phyloP scores from a whole-genome alignment of 2,113 vertebrate genomes.

The Oncorhynchus kisutch region DNA sequence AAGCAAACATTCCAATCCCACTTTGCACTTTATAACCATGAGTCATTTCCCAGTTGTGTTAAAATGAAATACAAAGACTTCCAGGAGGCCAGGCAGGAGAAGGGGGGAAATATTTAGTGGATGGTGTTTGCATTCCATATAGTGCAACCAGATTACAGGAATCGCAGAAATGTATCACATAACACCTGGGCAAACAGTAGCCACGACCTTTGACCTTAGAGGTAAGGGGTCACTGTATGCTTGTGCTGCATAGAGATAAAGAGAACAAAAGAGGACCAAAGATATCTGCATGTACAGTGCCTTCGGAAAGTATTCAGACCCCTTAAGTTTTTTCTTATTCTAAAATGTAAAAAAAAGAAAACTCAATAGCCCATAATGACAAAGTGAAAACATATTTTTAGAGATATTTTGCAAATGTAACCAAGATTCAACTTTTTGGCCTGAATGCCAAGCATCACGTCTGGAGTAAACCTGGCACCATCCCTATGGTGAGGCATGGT shows the following conservation, averaged over 20 bases:
- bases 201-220: slow-evolving; percentile 28
- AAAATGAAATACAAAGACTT: slow-evolving; percentile 30
- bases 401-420: too few species aligned
- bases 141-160: slow-evolving; percentile 22
- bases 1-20: slow-evolving; percentile 41
- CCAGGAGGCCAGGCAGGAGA: slow-evolving; percentile 19
- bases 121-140: slow-evolving; percentile 31
- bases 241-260: neutral
- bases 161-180: slow-evolving; percentile 9
- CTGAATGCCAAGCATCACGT: too few species aligned
- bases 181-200: slow-evolving; percentile 43
- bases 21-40: slow-evolving; percentile 25
- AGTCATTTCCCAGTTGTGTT: slow-evolving; percentile 56
- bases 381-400: too few species aligned
- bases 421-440: too few species aligned
- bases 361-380: too few species aligned
- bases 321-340: too few species aligned
- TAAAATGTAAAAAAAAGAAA: too few species aligned
- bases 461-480: too few species aligned
- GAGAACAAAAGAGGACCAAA: too few species aligned
- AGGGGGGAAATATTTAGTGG: slow-evolving; percentile 37
- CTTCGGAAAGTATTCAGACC: too few species aligned
- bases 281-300: neutral
- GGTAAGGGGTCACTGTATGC: slow-evolving; percentile 12
- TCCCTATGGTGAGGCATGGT: too few species aligned